A percentile compares a stretch with the other conserved stretches of the same genome.
These are phyloP conservation scores for Clamator glandarius DNA, from an alignment of 2,797 vertebrate genomes.

Conservation along the genomic window DNA sequence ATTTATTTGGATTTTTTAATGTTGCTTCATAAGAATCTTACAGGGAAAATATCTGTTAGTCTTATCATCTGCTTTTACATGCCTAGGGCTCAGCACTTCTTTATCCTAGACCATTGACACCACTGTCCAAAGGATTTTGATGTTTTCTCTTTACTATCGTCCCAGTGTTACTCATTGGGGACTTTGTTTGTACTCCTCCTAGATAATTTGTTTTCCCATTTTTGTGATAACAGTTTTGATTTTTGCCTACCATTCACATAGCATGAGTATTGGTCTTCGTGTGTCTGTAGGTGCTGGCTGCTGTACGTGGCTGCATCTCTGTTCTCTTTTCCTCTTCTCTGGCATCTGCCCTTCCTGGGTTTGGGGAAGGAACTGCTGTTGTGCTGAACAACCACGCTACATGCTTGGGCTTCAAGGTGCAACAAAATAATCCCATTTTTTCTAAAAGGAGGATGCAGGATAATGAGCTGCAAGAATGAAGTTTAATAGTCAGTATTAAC, in stretches of 20 bases:
- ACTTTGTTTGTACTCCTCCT: neutral
- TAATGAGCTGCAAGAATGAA: neutral
- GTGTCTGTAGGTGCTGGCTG: neutral
- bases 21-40: neutral
- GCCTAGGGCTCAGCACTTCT: neutral
- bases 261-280: too few species aligned
- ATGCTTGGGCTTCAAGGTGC: neutral
- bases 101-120: neutral
- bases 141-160: neutral
- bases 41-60: neutral
- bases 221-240: neutral
- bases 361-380: neutral
- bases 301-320: neutral
- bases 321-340: neutral
- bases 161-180: neutral
- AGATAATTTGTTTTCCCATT: neutral
- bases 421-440: neutral
- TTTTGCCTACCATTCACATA: neutral
- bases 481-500: neutral
- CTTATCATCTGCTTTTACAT: neutral
- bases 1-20: neutral
- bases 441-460: neutral
- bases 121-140: neutral
- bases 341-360: neutral
- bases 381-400: neutral